Base-by-base conservation (phyloP, 2,888 invertebrate species). In the Drosophila anomelani region DNA sequence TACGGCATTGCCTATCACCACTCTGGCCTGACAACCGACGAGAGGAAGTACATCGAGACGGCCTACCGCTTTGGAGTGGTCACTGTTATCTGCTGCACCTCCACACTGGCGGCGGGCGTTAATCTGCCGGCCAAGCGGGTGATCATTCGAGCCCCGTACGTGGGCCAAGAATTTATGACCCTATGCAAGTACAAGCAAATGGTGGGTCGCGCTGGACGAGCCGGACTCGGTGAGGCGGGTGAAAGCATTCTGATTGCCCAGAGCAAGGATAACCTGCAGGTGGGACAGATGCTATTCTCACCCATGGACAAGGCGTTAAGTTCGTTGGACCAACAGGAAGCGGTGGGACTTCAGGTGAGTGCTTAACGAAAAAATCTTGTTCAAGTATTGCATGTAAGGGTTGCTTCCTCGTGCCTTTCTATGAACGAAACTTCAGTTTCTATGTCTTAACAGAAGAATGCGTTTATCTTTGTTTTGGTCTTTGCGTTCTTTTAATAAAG, bases 21-120 rank as follows among this genome's bases (percentile, higher is more conserved):
- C 93, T 96, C 97, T 17, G 97, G 98, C 0, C 94, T 99, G 49
- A 97, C 97, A 4, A 94, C 94, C 9, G 98, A 98, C 88, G 99
- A 99, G 93, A 93, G 98, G 36, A 94, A 94, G 76, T 93, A 97
- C 58, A 93, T 99, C 17, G 98, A 99, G 92, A 96, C 96, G 63
- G 96, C 95, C 2, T 98, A 96, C 91, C 94, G 96, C 76, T 94
- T 94, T n/a, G 97, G 97, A 0, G 95, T 95, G n/a, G 93, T 99
- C 39, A 96, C 95, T 72, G 96, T 98, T 36, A 94, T 99, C 76
- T 97, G 98, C 91, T 98, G 98, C 91, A 99, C 99, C 0, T 98
- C 98, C 1, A 99, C 99, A 0, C 93, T 99, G 77, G 99, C 99
- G n/a, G 98, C 99, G 26, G 99, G 99, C 4, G 98, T 99, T 34